Conservation (phyloP, 35 echinoderm and acorn worm species). For the Apostichopus californicus region DNA sequence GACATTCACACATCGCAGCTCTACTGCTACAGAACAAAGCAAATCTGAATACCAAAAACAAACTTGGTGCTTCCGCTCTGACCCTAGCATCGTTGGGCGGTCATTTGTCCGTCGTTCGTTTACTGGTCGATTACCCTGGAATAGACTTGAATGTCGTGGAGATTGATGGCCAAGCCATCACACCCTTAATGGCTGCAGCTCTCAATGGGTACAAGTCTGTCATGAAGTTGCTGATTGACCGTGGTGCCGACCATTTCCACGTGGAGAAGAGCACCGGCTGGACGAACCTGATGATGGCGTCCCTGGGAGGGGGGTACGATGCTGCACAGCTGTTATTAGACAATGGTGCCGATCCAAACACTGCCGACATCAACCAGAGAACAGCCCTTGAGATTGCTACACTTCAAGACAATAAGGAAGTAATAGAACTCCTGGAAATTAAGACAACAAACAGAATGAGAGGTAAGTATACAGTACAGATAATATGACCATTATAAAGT, state of each 20-base stretch:
- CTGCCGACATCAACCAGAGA: constrained; percentile 62
- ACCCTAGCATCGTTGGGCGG: constrained; percentile 71
- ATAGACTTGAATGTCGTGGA: constrained; percentile 71
- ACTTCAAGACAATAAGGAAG: constrained; percentile 58
- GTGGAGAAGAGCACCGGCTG: constrained; percentile 74
- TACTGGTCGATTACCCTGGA: constrained; percentile 63
- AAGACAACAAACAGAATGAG: constrained; percentile 83
- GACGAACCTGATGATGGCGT: constrained; percentile 85
- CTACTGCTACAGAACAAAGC: constrained; percentile 94
- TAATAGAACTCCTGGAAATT: constrained; percentile 68
- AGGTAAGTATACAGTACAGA: not conserved
- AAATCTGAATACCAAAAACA: constrained; percentile 72
- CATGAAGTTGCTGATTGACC: constrained; percentile 69
- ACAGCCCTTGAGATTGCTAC: constrained; percentile 88
- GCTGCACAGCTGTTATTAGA: constrained; percentile 73
- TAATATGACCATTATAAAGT: too few relatives aligned
- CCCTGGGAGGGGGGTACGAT: constrained; percentile 66
- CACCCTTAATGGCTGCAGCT: constrained; percentile 73
- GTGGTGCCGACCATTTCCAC: constrained; percentile 64
- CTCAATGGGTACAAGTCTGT: constrained; percentile 70
- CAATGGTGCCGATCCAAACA: constrained; percentile 70
- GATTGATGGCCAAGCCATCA: constrained; percentile 56
- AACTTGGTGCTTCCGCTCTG: constrained; percentile 86
- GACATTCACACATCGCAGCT: constrained; percentile 72
- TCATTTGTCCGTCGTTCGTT: constrained; percentile 66